Conservation (phyloP, 2,113 vertebrate genomes). For the Maccullochella peelii region DNA sequence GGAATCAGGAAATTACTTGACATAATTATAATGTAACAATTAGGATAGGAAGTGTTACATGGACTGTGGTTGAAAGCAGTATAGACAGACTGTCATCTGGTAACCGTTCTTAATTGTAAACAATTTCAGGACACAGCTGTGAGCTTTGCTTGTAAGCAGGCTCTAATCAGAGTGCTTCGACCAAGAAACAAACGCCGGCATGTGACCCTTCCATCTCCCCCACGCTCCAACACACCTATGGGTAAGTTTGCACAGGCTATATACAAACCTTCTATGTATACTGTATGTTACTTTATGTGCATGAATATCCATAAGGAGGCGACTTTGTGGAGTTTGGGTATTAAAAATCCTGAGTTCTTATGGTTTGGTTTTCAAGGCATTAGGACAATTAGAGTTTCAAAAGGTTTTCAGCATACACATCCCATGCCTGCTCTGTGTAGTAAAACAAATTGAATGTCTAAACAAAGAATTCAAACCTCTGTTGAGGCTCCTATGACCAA, state of each 20-base stretch:
- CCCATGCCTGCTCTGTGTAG: neutral
- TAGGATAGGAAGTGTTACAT: neutral
- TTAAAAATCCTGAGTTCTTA: neutral
- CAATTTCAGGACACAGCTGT: slow-evolving; percentile 92
- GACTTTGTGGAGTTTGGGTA: neutral
- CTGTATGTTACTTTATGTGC: neutral
- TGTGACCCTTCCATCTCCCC: slow-evolving; percentile 96
- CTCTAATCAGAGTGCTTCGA: slow-evolving; percentile 95
- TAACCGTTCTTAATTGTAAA: slow-evolving; percentile 28
- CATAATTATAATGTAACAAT: neutral
- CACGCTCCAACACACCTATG: slow-evolving; percentile 98
- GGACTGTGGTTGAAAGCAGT: neutral
- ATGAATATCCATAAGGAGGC: neutral
- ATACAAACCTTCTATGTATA: neutral
- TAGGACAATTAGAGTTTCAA: neutral
- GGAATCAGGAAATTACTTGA: neutral
- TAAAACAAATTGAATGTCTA: neutral
- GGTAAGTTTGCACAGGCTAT: slow-evolving; percentile 81
- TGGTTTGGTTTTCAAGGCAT: neutral
- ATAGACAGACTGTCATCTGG: neutral
- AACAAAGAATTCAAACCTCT: neutral
- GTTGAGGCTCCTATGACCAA: neutral
- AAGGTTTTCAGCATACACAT: neutral
- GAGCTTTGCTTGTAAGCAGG: slow-evolving; percentile 99
- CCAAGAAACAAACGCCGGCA: slow-evolving; percentile 96